These are phyloP conservation scores for Notarius quadriscutis DNA, from an alignment of 2,113 vertebrate species.

Conservation along the genomic window DNA sequence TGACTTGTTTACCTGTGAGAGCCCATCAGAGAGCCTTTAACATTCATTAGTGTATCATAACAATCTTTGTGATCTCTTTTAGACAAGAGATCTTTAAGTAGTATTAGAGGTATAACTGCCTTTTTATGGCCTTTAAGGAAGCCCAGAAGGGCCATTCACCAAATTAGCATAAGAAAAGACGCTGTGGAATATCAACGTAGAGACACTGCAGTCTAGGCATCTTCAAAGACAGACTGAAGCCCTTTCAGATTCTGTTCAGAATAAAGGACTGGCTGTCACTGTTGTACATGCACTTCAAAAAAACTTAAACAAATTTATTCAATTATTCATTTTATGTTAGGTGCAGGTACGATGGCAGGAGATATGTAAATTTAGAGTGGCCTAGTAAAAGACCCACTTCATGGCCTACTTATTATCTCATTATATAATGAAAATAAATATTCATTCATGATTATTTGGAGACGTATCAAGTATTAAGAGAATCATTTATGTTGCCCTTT, in stretches of 20 bases:
- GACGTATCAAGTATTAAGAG: not conserved
- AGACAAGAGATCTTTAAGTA: conserved; percentile 22
- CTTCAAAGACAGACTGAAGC: not conserved
- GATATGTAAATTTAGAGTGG: not conserved
- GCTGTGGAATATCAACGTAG: not conserved
- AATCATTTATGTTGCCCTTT: not conserved
- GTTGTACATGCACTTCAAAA: not conserved
- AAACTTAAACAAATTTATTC: not conserved
- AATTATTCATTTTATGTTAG: not conserved
- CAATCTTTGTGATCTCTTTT: conserved; percentile 17
- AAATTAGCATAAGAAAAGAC: not conserved
- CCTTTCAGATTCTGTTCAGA: not conserved
- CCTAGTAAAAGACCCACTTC: conserved; percentile 12
- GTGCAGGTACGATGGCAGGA: not conserved
- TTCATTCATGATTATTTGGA: not conserved
- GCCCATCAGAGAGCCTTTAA: conserved; percentile 20
- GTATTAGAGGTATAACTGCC: conserved; percentile 1
- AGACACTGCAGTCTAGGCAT: not conserved
- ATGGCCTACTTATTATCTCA: not conserved
- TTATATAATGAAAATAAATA: not conserved
- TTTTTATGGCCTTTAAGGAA: conserved; percentile 10
- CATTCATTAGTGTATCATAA: conserved; percentile 25
- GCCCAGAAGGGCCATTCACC: conserved; percentile 15
- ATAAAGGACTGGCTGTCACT: not conserved
- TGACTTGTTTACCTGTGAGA: not conserved